phyloP scores from a whole-genome alignment of 53 echinoderm and acorn worm genomes.

The Astropecten irregularis region DNA sequence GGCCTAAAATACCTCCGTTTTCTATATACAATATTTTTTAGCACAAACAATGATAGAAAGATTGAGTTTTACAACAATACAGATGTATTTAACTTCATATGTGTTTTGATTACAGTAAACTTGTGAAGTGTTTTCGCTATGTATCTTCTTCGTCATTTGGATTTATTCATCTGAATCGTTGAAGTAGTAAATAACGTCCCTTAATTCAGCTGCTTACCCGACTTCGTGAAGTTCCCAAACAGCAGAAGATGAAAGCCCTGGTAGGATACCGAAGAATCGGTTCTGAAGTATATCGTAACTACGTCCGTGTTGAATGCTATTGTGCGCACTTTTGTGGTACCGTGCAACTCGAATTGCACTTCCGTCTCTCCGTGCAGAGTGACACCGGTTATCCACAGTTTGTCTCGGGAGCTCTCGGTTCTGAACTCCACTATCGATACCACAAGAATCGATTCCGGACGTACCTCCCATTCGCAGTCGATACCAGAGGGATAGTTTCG shows the following conservation, averaged over 20 bases:
- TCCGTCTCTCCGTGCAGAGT: not conserved
- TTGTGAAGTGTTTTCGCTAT: too few species aligned
- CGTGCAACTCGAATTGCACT: not conserved
- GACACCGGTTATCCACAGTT: not conserved
- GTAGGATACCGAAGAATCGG: slow-evolving; percentile 2
- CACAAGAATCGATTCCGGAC: too few species aligned
- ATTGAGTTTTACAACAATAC: too few species aligned
- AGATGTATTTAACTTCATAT: too few species aligned
- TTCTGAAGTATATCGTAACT: not conserved
- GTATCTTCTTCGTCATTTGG: too few species aligned
- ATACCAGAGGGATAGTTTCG: slow-evolving; percentile 13
- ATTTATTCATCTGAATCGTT: too few species aligned
- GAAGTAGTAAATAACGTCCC: too few species aligned
- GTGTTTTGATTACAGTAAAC: too few species aligned
- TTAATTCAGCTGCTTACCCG: too few species aligned
- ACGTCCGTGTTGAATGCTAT: not conserved
- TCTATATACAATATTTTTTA: too few species aligned
- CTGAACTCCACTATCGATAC: not conserved
- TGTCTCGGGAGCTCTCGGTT: not conserved
- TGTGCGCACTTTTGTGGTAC: slow-evolving; percentile 9
- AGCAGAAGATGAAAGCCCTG: slow-evolving; percentile 9
- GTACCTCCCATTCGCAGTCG: slow-evolving; percentile 22
- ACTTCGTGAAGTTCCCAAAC: not conserved
- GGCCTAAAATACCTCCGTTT: too few species aligned
- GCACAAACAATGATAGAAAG: too few species aligned